A percentile compares a stretch with the other conserved stretches of the same genome.
phyloP scores from a whole-genome alignment of 2,113 vertebrate species.

The Axis porcinus region DNA sequence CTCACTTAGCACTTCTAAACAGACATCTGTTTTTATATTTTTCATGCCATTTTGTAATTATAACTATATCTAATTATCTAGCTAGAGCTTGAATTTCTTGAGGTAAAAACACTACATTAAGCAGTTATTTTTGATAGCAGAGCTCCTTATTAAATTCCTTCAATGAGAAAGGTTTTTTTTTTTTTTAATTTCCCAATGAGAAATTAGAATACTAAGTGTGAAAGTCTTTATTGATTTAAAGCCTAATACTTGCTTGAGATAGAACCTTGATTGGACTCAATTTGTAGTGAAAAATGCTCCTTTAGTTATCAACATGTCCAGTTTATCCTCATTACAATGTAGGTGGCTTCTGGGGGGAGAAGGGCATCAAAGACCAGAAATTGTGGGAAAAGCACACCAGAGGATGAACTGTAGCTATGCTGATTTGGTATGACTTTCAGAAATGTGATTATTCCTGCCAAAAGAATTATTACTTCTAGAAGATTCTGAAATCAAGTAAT shows the following conservation, averaged over 20 bases:
- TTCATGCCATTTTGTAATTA: constrained; percentile 6
- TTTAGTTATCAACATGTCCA: not conserved
- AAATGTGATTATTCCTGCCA: not conserved
- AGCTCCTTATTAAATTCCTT: not conserved
- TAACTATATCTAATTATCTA: not conserved
- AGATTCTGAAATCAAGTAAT: not conserved
- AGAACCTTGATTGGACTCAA: not conserved
- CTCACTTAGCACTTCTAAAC: not conserved
- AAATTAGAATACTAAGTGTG: constrained; percentile 17
- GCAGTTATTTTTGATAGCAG: not conserved
- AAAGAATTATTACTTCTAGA: not conserved
- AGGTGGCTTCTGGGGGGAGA: not conserved
- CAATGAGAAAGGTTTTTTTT: not conserved
- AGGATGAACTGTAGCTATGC: not conserved
- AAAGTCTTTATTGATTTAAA: not conserved
- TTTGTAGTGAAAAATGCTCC: not conserved
- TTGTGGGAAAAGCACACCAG: not conserved
- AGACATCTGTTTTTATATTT: constrained; percentile 3
- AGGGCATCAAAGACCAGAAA: not conserved
- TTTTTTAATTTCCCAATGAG: not conserved
- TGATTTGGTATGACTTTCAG: not conserved
- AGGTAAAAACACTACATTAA: not conserved
- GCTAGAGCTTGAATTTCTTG: not conserved
- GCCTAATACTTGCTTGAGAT: not conserved
- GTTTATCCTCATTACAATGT: not conserved